Base-by-base conservation (phyloP, 2,888 invertebrate species). In the Drosophila prostipennis region DNA sequence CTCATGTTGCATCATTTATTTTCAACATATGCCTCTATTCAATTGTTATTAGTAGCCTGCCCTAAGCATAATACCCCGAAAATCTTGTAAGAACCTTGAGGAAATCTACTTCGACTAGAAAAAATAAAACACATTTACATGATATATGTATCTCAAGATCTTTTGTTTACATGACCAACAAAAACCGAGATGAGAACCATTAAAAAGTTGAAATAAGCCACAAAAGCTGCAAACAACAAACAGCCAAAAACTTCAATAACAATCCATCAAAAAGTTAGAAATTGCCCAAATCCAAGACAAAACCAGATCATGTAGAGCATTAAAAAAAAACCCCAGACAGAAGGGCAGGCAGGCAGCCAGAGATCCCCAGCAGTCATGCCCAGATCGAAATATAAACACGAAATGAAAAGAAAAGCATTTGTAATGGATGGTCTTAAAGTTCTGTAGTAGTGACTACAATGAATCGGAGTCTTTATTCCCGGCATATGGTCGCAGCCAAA, bases 381-480 rank as follows among this genome's bases (percentile, higher is more conserved):
- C 49, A 71, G 80, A 82, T 80, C 57, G 51, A 80, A 80, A 71
- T 73, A 87, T 73, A 89, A 87, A 80, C 70, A 72, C 63, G 72
- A 87, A 78, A 76, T 74, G 77, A 71, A 87, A 85, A 75, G 72
- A 80, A 83, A 89, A 83, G 59, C 87, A 87, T 89, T 79, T 85
- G 88, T 81, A 74, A 79, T 82, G 77, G 74, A 68, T 74, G 68
- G 61, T 72, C 73, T 61, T 49, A 16, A 49, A 23, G 23, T 39
- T 53, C 16, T 53, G 36, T 32, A 6, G 19, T 40, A 52, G 57
- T n/a, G 46, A 34, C 54, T 46, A 52, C 36, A 58, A 51, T 54
- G 69, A 69, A 40, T 59, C 11, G 57, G 7, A 40, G 14, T 61
- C 61, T 61, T 45, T 34, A 59, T 59, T 37, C 61, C 61, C n/a